A percentile compares a stretch with the other conserved stretches of the same genome.
phyloP scores from a whole-genome alignment of 2,797 vertebrate species.

The Decapterus maruadsi region DNA sequence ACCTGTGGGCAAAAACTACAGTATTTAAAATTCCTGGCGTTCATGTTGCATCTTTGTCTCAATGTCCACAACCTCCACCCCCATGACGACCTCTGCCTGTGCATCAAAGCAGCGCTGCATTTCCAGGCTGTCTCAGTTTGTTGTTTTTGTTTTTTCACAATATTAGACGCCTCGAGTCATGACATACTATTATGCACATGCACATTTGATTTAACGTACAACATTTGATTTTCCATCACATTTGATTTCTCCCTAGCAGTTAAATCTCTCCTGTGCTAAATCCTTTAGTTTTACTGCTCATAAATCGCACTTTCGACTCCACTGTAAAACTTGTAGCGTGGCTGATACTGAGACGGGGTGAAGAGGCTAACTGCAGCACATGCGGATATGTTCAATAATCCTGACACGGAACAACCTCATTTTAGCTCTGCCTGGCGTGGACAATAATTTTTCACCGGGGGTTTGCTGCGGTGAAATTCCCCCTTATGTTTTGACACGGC shows the following conservation, averaged over 20 bases:
- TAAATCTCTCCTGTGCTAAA: neutral
- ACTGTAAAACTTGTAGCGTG: constrained; percentile 18
- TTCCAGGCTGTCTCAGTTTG: neutral
- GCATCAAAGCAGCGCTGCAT: constrained; percentile 16
- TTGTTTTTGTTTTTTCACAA: constrained; percentile 7
- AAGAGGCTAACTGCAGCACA: constrained; percentile 15
- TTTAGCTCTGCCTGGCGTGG: constrained; percentile 27
- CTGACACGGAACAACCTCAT: constrained; percentile 23
- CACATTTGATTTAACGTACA: constrained; percentile 1
- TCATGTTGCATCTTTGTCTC: neutral
- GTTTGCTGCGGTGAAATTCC: neutral
- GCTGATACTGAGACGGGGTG: neutral
- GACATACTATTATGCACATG: neutral
- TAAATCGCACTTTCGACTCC: constrained; percentile 3
- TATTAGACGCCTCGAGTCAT: constrained; percentile 2
- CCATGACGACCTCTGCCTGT: neutral
- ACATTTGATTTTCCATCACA: constrained; percentile 7
- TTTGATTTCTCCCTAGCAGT: neutral
- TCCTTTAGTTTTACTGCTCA: constrained; percentile 2
- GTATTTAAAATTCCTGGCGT: neutral
- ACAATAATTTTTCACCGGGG: constrained; percentile 37
- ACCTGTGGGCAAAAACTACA: neutral
- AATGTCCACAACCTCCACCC: neutral
- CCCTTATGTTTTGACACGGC: constrained; percentile 32
- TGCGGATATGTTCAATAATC: constrained; percentile 35